These are phyloP conservation scores for Gila orcuttii DNA, from an alignment of 2,113 vertebrate genomes.

Conservation along the genomic window DNA sequence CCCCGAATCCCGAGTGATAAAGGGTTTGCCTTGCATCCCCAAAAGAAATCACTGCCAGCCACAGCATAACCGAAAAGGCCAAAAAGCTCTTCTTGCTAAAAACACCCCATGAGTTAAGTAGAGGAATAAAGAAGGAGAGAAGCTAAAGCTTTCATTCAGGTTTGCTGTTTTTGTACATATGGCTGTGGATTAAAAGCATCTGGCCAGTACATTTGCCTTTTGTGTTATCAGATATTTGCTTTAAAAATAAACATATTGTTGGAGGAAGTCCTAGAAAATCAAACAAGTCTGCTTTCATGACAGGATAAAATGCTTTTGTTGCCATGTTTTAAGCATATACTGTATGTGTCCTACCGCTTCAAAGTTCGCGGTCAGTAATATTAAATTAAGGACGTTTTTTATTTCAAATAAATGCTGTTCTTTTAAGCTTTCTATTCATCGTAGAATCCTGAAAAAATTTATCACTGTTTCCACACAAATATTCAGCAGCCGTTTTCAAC, in stretches of 20 bases:
- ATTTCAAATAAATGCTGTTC: too few species aligned
- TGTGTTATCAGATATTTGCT: background rate
- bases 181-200: background rate
- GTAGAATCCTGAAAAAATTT: too few species aligned
- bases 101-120: background rate
- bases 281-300: background rate
- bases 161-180: background rate
- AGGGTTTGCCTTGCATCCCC: background rate
- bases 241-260: background rate
- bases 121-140: background rate
- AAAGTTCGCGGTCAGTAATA: too few species aligned
- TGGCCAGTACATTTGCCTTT: background rate
- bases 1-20: conserved; percentile 14
- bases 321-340: too few species aligned
- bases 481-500: too few species aligned
- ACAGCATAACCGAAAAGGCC: conserved; percentile 19
- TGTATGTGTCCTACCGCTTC: too few species aligned
- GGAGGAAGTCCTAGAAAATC: background rate
- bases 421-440: too few species aligned
- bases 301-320: background rate
- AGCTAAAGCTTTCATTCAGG: background rate
- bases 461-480: too few species aligned
- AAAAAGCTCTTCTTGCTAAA: background rate
- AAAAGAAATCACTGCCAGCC: background rate
- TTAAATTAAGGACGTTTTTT: too few species aligned